phyloP scores from a whole-genome alignment of 2,888 invertebrate species.

The Drosophila bunnanda region DNA sequence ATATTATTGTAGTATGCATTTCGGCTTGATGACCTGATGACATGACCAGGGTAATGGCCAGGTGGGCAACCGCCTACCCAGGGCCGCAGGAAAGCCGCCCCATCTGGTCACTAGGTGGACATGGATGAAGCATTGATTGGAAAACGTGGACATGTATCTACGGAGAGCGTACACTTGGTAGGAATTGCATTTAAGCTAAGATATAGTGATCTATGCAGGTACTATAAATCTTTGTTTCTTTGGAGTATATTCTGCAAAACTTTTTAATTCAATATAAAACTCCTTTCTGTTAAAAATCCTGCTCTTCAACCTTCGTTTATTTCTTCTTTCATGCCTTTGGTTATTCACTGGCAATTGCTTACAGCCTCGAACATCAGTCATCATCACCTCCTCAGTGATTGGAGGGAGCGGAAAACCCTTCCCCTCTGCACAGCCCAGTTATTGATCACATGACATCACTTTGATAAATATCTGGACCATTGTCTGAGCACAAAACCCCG shows the following conservation, averaged over 20 bases:
- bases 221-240: not conserved
- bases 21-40: constrained; percentile 51
- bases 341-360: constrained; percentile 20
- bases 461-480: constrained; percentile 71
- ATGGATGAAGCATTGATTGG: constrained; percentile 1
- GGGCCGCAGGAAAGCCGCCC: not conserved
- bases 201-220: not conserved
- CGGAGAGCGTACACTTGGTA: not conserved
- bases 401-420: not conserved
- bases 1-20: constrained; percentile 74
- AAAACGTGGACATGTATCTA: not conserved
- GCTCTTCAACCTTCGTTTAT: not conserved
- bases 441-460: constrained; percentile 73
- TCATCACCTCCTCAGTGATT: constrained; percentile 35
- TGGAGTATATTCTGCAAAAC: fast-evolving
- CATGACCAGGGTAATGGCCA: constrained; percentile 43
- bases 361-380: constrained; percentile 48
- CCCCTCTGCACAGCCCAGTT: constrained; percentile 38
- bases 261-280: not conserved
- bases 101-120: not conserved
- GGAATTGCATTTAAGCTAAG: not conserved
- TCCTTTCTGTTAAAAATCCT: too few species aligned
- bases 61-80: constrained; percentile 9
- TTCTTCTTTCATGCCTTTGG: not conserved
- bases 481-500: constrained; percentile 62